Percentiles rank a stretch among this genome's conserved stretches.
Conservation (phyloP, 2,797 vertebrate genomes). For the Rhinichthys osculus region DNA sequence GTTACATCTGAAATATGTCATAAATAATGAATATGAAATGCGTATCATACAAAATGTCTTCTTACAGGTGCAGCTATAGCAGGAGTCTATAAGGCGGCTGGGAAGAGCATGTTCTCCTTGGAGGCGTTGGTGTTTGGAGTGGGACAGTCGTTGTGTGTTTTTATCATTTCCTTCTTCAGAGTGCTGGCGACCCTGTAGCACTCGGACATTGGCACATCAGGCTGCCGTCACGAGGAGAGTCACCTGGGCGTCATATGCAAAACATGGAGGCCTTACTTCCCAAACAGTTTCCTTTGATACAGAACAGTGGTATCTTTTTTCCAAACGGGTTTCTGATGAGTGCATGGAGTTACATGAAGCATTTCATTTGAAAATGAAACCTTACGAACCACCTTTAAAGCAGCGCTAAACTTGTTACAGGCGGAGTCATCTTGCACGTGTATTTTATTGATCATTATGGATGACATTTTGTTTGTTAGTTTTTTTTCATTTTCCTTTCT, state of each 20-base stretch:
- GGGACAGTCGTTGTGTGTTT: constrained; percentile 91
- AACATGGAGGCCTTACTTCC: constrained; percentile 60
- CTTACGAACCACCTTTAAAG: constrained; percentile 9
- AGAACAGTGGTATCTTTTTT: neutral
- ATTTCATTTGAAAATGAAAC: neutral
- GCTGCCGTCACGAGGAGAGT: constrained; percentile 35
- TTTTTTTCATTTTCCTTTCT: constrained; percentile 10
- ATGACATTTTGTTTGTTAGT: neutral
- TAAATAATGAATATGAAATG: neutral
- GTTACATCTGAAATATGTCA: neutral
- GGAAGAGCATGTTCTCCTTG: constrained; percentile 93
- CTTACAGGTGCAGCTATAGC: constrained; percentile 91
- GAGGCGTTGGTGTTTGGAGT: constrained; percentile 93
- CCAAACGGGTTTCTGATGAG: constrained; percentile 12
- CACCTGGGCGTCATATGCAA: constrained; percentile 56
- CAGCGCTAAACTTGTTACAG: constrained; percentile 27
- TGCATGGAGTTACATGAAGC: neutral
- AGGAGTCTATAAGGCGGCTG: constrained; percentile 94
- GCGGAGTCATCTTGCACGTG: constrained; percentile 42
- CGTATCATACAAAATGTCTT: neutral
- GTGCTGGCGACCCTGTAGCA: constrained; percentile 93
- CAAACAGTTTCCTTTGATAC: constrained; percentile 36
- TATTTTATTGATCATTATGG: constrained; percentile 40
- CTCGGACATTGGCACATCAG: constrained; percentile 22
- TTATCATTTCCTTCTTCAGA: constrained; percentile 92